Conservation (phyloP, 2,797 vertebrate genomes). For the Cyprinella venusta region DNA sequence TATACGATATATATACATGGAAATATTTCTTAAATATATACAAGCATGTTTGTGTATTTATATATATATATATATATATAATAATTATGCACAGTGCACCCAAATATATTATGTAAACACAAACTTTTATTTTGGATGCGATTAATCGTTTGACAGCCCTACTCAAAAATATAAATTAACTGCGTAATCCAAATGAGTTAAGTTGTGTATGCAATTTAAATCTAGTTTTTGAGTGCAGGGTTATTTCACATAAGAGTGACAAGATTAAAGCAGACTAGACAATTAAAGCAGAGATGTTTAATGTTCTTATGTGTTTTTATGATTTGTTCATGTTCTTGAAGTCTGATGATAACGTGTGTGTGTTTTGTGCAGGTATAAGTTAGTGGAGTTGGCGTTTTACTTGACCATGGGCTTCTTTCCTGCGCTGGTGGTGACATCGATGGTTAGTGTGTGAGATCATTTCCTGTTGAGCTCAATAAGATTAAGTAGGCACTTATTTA, state of each 20-base stretch:
- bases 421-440: slow-evolving; percentile 92
- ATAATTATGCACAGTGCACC: too few relatives aligned
- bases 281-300: not conserved
- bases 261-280: not conserved
- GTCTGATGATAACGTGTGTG: not conserved
- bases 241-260: not conserved
- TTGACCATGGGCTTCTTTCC: slow-evolving; percentile 97
- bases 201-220: not conserved
- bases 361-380: slow-evolving; percentile 85
- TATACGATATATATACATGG: too few relatives aligned
- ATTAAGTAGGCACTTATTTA: not conserved
- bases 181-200: not conserved
- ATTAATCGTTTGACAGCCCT: too few relatives aligned
- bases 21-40: too few relatives aligned
- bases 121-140: too few relatives aligned
- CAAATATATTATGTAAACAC: too few relatives aligned
- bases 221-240: too few relatives aligned
- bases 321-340: not conserved
- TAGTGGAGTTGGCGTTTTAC: slow-evolving; percentile 97
- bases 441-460: slow-evolving; percentile 81
- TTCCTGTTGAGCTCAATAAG: not conserved
- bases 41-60: too few relatives aligned
- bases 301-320: not conserved
- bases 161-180: too few relatives aligned
- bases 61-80: too few relatives aligned